Evolutionary conservation across 2,888 invertebrate genomes (phyloP).

Genomic region (Drosophila cognata): DNA sequence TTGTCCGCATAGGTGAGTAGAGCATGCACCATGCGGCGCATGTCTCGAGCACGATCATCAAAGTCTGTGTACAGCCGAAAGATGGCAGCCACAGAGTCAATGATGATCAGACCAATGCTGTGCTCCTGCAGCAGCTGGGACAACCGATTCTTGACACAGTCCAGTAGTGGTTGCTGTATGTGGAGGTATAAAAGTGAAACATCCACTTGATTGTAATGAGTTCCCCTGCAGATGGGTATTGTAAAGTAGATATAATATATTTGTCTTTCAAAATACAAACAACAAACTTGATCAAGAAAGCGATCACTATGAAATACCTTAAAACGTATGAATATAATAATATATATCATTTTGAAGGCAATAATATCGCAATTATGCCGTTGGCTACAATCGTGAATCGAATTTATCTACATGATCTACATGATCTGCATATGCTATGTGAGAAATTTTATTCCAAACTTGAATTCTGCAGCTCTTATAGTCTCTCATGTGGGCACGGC

Average conservation of each 20-base stretch:
- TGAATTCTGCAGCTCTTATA: too few relatives aligned
- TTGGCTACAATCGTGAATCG: too few relatives aligned
- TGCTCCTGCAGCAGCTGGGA: conserved; percentile 86
- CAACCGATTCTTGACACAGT: conserved; percentile 86
- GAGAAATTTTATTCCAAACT: too few relatives aligned
- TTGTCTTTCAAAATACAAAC: too few relatives aligned
- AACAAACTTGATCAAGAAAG: not conserved
- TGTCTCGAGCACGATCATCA: conserved; percentile 86
- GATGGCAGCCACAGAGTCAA: conserved; percentile 91
- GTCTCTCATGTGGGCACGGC: too few relatives aligned
- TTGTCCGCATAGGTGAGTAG: conserved; percentile 87
- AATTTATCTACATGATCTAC: too few relatives aligned
- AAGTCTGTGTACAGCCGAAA: conserved; percentile 87
- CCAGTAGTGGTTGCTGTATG: conserved; percentile 86
- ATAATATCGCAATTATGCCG: too few relatives aligned
- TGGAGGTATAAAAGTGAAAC: not conserved
- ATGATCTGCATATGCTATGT: too few relatives aligned
- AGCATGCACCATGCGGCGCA: conserved; percentile 86
- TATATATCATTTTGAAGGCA: too few relatives aligned
- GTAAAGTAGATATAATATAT: not conserved
- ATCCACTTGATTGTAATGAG: not conserved
- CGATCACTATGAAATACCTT: too few relatives aligned
- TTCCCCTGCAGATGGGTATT: not conserved
- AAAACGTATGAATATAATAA: too few relatives aligned
- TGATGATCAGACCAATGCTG: conserved; percentile 88